Base-by-base conservation (phyloP, 2,888 invertebrate genomes). In the Geophilus truncorum region DNA sequence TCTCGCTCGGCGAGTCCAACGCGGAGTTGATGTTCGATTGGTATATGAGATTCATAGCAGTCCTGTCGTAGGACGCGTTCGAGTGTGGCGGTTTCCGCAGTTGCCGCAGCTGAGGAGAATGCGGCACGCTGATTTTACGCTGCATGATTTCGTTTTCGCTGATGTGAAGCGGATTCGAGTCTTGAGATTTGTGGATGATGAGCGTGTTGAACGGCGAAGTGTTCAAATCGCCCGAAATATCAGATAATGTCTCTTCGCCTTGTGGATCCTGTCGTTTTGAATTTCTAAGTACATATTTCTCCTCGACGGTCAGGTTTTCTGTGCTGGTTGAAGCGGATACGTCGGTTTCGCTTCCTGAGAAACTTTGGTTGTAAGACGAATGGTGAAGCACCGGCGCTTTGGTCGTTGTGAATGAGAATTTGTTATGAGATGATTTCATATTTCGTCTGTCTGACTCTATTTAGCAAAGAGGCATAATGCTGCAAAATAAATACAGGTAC, bases 201-300 rank as follows among this genome's bases (percentile, higher is more conserved):
- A 81, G 34, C 18, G 81, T 78, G 57, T 78, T 81, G 77, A 77
- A 77, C 77, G 79, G 36, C 18, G 70, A 70, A 18, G 79, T 23
- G 30, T 30, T 28, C 81, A 78, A 78, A 36, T 81, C 81, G 18
- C 45, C 40, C 70, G 40, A 34, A 9, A 40, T 57, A 75, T 80
- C 62, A n/a, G 36, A 40, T 77, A 85, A 85, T 1, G 84, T 94
- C 87, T 96, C 96, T 87, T 96, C 95, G 0, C 96, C 96, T 87
- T 96, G 96, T 0, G 96, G 96, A 86, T 96, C 96, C 85, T 95
- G 95, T 45, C 96, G 89, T 6, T 93, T 92, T 0, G 93, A 93
- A 85, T 93, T 93, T 83, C 92, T 89, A 82, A 94, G 92, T 76
- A 94, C 93, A 88, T 93, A 93, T 45, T 78, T 90, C 86, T 94